A percentile compares a stretch with the other conserved stretches of the same genome.
Evolutionary conservation across 1,140 invertebrate species (phyloP).

Genomic region (Pogonognathellus flavescens): DNA sequence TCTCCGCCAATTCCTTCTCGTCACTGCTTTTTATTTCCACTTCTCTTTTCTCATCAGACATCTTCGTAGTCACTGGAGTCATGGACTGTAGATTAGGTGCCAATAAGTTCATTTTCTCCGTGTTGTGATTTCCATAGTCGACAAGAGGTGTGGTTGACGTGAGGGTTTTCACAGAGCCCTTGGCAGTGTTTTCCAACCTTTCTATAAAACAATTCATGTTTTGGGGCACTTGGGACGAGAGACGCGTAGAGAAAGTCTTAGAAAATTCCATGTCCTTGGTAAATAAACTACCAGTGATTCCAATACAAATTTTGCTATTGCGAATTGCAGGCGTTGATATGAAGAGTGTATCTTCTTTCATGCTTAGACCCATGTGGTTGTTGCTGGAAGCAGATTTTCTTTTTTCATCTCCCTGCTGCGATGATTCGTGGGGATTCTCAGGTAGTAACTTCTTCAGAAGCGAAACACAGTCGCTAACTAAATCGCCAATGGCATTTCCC

Average conservation of each 20-base stretch:
- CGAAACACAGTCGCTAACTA: conserved; percentile 51
- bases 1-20: neutral
- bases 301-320: conserved; percentile 42
- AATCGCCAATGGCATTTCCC: neutral
- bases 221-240: neutral
- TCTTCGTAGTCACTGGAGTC: no score
- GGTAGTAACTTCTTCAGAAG: conserved; percentile 52
- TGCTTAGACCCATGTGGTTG: no score
- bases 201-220: neutral
- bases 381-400: neutral
- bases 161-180: conserved; percentile 32
- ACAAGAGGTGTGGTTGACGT: no score
- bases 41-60: no score
- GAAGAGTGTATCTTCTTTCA: no score
- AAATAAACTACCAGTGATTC: conserved; percentile 63
- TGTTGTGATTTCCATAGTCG: no score
- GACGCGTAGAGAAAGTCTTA: neutral
- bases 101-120: no score
- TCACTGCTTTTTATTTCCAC: neutral
- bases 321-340: neutral
- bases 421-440: neutral
- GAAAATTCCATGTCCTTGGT: conserved; percentile 55
- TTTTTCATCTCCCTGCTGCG: neutral
- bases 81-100: no score
- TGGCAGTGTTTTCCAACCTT: conserved; percentile 42